Conservation (phyloP, 2,888 invertebrate species). For the Tolmerus cingulatus region DNA sequence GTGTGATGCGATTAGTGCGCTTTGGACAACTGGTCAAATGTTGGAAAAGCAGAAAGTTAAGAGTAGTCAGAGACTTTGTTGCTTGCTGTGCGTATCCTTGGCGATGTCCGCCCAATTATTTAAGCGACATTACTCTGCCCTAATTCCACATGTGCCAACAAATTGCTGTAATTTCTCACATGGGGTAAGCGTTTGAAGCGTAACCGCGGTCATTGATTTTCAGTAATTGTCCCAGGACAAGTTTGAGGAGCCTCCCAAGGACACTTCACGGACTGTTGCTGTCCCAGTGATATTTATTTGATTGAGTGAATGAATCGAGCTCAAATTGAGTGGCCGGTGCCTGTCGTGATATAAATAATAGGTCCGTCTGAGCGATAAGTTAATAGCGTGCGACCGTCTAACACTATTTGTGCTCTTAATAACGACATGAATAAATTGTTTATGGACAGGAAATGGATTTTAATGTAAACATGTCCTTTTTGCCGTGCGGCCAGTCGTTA, state of each 20-base stretch:
- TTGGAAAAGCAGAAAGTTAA: not conserved
- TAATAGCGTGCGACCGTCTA: not conserved
- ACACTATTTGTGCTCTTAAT: not conserved
- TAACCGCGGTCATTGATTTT: conserved; percentile 12
- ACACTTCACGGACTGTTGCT: not conserved
- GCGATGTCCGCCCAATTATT: conserved; percentile 5
- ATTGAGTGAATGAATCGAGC: not conserved
- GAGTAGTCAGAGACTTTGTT: not conserved
- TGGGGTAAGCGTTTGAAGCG: not conserved
- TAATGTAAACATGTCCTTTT: not conserved
- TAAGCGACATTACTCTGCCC: not conserved
- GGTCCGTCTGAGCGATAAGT: not conserved
- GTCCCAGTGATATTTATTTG: conserved; percentile 9
- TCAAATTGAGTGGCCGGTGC: not conserved
- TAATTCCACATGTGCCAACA: conserved; percentile 21
- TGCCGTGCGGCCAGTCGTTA: not conserved
- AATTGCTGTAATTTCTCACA: conserved; percentile 29
- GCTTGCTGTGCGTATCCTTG: conserved; percentile 4
- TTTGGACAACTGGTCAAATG: not conserved
- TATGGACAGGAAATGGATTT: not conserved
- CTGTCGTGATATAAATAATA: not conserved
- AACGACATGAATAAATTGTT: not conserved
- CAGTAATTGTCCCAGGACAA: not conserved
- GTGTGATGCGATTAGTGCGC: not conserved
- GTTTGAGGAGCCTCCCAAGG: not conserved